Conservation (phyloP, 2,113 vertebrate genomes). For the Eulacestoma nigropectus region DNA sequence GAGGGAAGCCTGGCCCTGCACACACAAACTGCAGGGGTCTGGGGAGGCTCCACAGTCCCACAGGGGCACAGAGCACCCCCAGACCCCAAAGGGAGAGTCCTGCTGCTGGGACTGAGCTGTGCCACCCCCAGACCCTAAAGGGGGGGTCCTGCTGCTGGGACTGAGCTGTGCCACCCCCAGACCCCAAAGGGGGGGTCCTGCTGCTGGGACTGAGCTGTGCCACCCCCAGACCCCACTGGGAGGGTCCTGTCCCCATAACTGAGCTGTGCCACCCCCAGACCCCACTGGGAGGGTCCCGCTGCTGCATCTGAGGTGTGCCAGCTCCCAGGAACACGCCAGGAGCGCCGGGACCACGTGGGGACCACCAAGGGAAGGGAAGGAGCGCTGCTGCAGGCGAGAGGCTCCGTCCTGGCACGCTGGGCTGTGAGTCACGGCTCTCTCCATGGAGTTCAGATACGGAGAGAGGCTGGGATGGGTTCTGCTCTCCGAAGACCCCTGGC, state of each 20-base stretch:
- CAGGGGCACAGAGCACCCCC: not conserved
- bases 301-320: not conserved
- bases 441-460: not conserved
- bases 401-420: not conserved
- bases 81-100: too few species aligned
- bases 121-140: not conserved
- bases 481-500: not conserved
- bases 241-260: not conserved
- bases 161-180: not conserved
- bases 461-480: not conserved
- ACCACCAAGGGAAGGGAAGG: not conserved
- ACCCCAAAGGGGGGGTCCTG: too few species aligned
- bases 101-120: not conserved
- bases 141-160: not conserved
- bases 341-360: not conserved
- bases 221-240: not conserved
- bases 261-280: not conserved
- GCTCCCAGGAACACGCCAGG: not conserved
- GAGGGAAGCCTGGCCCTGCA: not conserved
- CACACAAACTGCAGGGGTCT: not conserved
- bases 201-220: not conserved
- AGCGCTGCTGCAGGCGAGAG: not conserved
- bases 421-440: not conserved
- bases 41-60: accelerated
- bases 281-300: too few species aligned